Conservation (phyloP, 35 echinoderm and acorn worm genomes). For the Ophioderma brevispina region DNA sequence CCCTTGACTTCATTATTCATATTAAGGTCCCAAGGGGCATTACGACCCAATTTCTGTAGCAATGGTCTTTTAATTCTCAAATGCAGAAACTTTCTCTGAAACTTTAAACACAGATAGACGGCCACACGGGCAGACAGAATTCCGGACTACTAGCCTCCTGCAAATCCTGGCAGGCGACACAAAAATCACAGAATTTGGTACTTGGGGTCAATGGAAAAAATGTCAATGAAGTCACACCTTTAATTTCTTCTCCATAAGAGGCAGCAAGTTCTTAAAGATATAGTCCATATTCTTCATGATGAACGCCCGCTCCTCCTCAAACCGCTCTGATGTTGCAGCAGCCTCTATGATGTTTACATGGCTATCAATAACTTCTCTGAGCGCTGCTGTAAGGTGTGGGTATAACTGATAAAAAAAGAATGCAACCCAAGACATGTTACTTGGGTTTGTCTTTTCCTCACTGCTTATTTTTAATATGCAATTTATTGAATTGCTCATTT, state of each 20-base stretch:
- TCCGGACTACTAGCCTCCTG: too few species aligned
- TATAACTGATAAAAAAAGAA: constrained; percentile 61
- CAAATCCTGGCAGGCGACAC: not conserved
- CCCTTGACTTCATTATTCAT: too few species aligned
- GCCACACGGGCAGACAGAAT: not conserved
- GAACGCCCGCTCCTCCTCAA: constrained; percentile 78
- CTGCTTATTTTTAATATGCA: too few species aligned
- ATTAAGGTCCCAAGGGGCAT: too few species aligned
- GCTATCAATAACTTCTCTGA: constrained; percentile 77
- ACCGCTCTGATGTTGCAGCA: constrained; percentile 76
- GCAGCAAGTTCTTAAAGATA: constrained; percentile 80
- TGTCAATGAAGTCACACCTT: constrained; percentile 9
- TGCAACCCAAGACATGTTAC: too few species aligned
- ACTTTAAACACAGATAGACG: not conserved
- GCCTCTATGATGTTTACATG: constrained; percentile 79
- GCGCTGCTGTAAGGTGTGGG: constrained; percentile 62
- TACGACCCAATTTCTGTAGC: too few species aligned
- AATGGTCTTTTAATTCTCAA: too few species aligned
- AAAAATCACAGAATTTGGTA: too few species aligned
- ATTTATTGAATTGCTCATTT: too few species aligned
- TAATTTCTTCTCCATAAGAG: constrained; percentile 79
- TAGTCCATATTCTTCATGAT: constrained; percentile 92
- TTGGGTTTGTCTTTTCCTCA: too few species aligned
- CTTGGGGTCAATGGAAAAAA: too few species aligned
- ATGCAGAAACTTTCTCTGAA: too few species aligned